These are phyloP conservation scores for Cygnus buccinator DNA, from an alignment of 2,113 vertebrate species.

Conservation along the genomic window DNA sequence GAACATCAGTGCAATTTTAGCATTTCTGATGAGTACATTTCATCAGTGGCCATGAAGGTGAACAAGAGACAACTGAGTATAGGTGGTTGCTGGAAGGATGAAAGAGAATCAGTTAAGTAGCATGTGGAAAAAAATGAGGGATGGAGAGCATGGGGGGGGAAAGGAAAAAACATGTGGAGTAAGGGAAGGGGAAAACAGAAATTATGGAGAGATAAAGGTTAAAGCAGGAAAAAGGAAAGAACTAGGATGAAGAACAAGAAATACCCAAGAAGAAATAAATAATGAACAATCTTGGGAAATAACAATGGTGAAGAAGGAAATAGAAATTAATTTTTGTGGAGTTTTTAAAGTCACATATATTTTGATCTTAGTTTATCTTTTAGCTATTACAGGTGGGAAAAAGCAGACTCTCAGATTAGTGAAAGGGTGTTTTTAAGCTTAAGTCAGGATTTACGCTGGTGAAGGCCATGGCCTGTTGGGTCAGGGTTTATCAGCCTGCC, in stretches of 20 bases:
- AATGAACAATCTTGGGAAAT: not conserved
- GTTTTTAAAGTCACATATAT: not conserved
- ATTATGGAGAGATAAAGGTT: not conserved
- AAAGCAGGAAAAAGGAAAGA: not conserved
- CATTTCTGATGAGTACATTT: not conserved
- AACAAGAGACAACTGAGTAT: not conserved
- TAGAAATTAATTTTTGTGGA: not conserved
- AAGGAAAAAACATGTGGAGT: not conserved
- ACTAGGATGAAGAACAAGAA: not conserved
- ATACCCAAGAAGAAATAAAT: not conserved
- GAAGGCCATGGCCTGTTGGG: not conserved
- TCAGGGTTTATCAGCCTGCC: not conserved
- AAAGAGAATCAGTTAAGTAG: not conserved
- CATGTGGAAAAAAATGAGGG: not conserved
- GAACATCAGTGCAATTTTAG: not conserved
- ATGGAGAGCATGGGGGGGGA: not conserved
- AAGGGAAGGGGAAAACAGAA: not conserved
- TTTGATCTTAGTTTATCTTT: not conserved
- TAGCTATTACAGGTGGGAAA: not conserved
- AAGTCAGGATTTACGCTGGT: not conserved
- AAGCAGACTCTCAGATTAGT: not conserved
- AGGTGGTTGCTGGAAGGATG: not conserved
- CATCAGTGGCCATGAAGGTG: not conserved
- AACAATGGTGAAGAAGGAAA: not conserved
- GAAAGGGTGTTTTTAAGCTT: not conserved